These are phyloP conservation scores for Papilio protenor DNA, from an alignment of 2,888 invertebrate species.

Conservation along the genomic window DNA sequence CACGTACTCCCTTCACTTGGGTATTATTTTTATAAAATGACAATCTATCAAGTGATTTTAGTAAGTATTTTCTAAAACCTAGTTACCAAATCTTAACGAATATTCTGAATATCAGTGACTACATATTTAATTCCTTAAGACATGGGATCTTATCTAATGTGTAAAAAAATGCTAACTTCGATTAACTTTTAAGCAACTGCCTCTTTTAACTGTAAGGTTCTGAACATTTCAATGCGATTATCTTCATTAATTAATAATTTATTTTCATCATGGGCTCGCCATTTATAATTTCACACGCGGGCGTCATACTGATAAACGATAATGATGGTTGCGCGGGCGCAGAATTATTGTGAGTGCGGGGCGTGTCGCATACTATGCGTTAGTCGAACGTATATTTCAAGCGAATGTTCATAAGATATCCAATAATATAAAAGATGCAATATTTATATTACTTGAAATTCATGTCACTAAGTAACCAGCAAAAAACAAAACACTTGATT, in stretches of 20 bases:
- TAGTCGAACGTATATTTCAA: constrained; percentile 9
- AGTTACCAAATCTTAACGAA: too few relatives aligned
- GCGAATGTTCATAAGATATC: neutral
- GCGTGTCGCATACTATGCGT: constrained; percentile 32
- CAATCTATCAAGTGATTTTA: neutral
- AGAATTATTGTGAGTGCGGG: constrained; percentile 42
- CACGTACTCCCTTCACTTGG: constrained; percentile 9
- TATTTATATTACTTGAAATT: neutral
- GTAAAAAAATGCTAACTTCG: neutral
- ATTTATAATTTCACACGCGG: constrained; percentile 60
- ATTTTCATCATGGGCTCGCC: constrained; percentile 59
- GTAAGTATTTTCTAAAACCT: neutral
- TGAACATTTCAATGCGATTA: constrained; percentile 56
- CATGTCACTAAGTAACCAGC: too few relatives aligned
- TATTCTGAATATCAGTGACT: too few relatives aligned
- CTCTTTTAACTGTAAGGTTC: neutral
- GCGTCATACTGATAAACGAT: constrained; percentile 56
- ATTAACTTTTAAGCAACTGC: neutral
- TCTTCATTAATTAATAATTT: constrained; percentile 59
- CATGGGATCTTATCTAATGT: neutral
- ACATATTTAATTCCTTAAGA: neutral
- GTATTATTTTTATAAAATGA: neutral
- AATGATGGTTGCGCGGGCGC: constrained; percentile 56
- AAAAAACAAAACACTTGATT: too few relatives aligned
- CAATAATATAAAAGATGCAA: neutral